phyloP scores from a whole-genome alignment of 2,797 vertebrate genomes.

The Periophthalmus magnuspinnatus region DNA sequence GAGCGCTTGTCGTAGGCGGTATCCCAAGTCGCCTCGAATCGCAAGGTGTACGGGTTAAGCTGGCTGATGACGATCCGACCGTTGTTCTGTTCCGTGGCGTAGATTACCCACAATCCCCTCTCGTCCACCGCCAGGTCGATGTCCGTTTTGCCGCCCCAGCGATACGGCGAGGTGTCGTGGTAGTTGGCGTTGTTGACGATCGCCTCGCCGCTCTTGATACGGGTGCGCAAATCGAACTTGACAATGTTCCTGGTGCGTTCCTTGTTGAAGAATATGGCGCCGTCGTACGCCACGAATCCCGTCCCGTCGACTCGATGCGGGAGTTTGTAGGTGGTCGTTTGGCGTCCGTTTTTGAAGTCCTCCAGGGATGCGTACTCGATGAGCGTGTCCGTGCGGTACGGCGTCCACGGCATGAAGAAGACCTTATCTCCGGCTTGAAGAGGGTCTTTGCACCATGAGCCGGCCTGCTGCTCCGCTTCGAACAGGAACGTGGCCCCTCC shows the following conservation, averaged over 20 bases:
- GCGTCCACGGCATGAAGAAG: constrained; percentile 99
- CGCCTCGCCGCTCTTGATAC: constrained; percentile 98
- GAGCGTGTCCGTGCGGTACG: constrained; percentile 95
- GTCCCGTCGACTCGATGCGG: constrained; percentile 97
- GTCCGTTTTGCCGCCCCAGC: constrained; percentile 98
- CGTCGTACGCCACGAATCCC: constrained; percentile 96
- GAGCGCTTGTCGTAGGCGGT: constrained; percentile 96
- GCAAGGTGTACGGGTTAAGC: constrained; percentile 95
- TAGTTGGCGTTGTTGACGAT: constrained; percentile 99
- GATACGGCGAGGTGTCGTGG: constrained; percentile 96
- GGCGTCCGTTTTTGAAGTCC: constrained; percentile 90
- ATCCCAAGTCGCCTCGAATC: constrained; percentile 97
- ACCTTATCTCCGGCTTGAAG: constrained; percentile 98
- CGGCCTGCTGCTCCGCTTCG: constrained; percentile 97
- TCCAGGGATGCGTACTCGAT: constrained; percentile 94
- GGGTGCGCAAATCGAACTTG: constrained; percentile 97
- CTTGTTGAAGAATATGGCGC: constrained; percentile 98
- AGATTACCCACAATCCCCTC: constrained; percentile 97
- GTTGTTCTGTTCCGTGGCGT: constrained; percentile 97
- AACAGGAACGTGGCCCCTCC: constrained; percentile 91
- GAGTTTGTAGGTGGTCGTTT: constrained; percentile 94
- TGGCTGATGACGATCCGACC: constrained; percentile 98
- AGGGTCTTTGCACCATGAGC: constrained; percentile 98
- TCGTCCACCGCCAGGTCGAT: constrained; percentile 97
- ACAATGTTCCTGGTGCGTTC: constrained; percentile 97